These are phyloP conservation scores for Chrysomela aeneicollis DNA, from an alignment of 2,888 invertebrate species.

Conservation along the genomic window DNA sequence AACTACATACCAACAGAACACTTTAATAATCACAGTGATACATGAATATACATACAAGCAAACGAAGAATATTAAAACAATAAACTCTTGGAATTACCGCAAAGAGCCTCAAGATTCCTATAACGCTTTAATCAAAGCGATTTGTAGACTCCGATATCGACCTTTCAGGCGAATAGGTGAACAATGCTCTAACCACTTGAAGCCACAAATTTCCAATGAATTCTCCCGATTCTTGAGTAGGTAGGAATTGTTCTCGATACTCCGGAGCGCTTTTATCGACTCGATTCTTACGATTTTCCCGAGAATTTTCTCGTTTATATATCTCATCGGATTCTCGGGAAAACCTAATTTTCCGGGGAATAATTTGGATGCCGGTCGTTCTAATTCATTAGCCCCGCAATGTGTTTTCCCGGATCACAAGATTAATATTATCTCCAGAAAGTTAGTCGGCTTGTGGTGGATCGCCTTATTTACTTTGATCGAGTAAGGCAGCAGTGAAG, in stretches of 20 bases:
- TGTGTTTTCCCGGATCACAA: slow-evolving; percentile 1
- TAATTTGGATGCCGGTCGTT: slow-evolving; percentile 22
- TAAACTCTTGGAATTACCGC: too few species aligned
- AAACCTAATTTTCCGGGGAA: slow-evolving; percentile 26
- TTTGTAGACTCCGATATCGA: background rate
- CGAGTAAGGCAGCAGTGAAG: too few species aligned
- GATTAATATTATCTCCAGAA: background rate
- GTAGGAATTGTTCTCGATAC: slow-evolving; percentile 21
- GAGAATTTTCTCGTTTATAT: slow-evolving; percentile 26
- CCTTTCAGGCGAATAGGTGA: background rate
- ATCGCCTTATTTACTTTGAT: background rate
- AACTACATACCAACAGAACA: too few species aligned
- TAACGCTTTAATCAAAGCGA: background rate
- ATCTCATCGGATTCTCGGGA: slow-evolving; percentile 25
- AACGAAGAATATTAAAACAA: too few species aligned
- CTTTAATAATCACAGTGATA: too few species aligned
- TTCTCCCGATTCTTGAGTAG: slow-evolving; percentile 14
- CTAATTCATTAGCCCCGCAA: slow-evolving; percentile 25
- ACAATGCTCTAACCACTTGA: background rate
- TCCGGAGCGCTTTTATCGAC: slow-evolving; percentile 22
- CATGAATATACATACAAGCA: too few species aligned
- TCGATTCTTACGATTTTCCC: slow-evolving; percentile 18
- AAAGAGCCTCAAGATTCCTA: background rate
- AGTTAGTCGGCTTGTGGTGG: background rate
- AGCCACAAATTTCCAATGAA: slow-evolving; percentile 17